Base-by-base conservation (phyloP, 1,140 invertebrate species). In the Callitettix versicolor region DNA sequence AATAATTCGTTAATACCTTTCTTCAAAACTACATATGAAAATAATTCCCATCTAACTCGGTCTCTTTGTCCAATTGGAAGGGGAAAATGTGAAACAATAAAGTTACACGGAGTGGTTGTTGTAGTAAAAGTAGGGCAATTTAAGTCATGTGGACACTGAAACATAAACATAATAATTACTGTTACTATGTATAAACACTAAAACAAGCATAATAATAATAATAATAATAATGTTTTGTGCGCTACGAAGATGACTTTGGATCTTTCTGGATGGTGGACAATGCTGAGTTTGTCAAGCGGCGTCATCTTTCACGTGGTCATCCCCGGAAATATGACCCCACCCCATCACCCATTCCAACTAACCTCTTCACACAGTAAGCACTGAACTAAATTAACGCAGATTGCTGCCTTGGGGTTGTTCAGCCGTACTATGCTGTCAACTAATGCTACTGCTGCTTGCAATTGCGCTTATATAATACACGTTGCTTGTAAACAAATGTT, bases 231-330 rank as follows among this genome's bases (percentile, higher is more conserved):
- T 95, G 91, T 85, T 95, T 96, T 85, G 91, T 95, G 76, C 88
- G 92, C 72, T 96, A 93, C 80, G 91, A 95, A 80, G 91, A 95
- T 79, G 91, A 96, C 85, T 95, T 95, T 81, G 91, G 91, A 71
- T 94, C 91, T 67, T 95, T 94, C 81, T 96, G 91, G 91, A 95
- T 95, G 91, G 92, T 96, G 76, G 91, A 95, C 77, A 91, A 95
- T 78, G 89, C 89, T 69, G 92, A 95, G 80, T 95, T 95, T 79
- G 86, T 95, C 76, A 93, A 93, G 78, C 80, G 91, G 72, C 86
- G 91, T 65, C 91, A 95, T 79, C 81, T 95, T 73, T 93, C 90
- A 68, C 85, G 91, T 73, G 92, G 91, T 69, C 79, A 91, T 68
- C 93, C 92, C 69, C 81, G 91, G 77, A 95, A 95, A 85, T 94